Evolutionary conservation across 2,888 invertebrate species (phyloP), one percentile per base, ranked within the genome.

Genomic region (Acanthosepion esculentum): DNA sequence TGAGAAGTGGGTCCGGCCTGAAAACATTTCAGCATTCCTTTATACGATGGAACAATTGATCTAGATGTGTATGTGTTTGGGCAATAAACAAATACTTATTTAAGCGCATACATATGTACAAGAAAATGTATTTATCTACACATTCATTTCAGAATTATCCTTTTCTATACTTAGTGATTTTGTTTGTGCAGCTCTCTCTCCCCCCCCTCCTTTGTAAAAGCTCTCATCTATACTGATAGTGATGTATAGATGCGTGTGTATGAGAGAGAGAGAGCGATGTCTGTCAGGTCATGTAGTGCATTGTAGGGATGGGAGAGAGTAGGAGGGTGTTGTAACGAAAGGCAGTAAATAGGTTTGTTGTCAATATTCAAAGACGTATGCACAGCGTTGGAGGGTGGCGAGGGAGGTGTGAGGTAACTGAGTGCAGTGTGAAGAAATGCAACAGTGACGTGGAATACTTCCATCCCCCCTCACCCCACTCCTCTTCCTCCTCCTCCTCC

Each of bases 231-330:
- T 78, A 78, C 33, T 33, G 78, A 78, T 78, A 29, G 10, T n/a
- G 78, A 78, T 8, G 3, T 23, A 78, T 78, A 78, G 78, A 78
- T 78, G 78, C 5, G 8, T n/a, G 55, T 18, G 55, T 23, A 23
- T 6, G 59, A 23, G 59, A 23, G 3, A 23, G 78, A 78, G 41
- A 7, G 41, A 29, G 78, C 7, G 78, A n/a, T 78, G n/a, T 78
- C 78, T 78, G n/a, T 78, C n/a, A 78, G 78, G 78, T 78, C 78
- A n/a, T n/a, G 78, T 78, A 78, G 78, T 78, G 78, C 78, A 78
- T 78, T 78, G n/a, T n/a, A 78, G n/a, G n/a, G n/a, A 33, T 33
- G 12, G 78, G 78, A 3, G n/a, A 78, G n/a, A 15, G 8, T 10
- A 18, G 2, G 78, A 33, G n/a, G n/a, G 78, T 33, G n/a, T 18